Evolutionary conservation across 2,797 vertebrate genomes (phyloP), one percentile per base, ranked within the genome.

Genomic region (Etheostoma perlongum): DNA sequence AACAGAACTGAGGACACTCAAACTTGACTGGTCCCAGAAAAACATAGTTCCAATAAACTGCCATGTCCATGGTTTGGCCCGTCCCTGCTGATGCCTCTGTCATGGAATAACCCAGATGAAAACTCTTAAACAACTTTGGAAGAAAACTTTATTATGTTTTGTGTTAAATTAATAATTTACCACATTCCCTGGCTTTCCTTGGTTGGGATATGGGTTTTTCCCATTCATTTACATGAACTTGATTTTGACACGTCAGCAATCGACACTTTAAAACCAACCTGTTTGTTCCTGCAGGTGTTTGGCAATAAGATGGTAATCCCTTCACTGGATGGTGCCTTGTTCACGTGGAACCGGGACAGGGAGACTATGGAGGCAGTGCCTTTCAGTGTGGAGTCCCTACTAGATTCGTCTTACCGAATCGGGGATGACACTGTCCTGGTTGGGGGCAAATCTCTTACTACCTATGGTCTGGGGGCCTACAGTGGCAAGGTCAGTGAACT

Each of bases 301-400:
- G 98, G 97, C 76, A 98, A 97, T 90, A 99, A 98, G 91, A 96
- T 99, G 96, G 97, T 99, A 63, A 99, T 99, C 83, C 98, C 98
- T 4, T 99, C 98, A 16, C 91, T 99, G 96, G 98, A 99, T 48
- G 98, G 98, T 48, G 97, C 96, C 85, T 95, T 99, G 85, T 99
- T 99, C 89, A 98, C 99, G 92, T 99, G 97, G 98, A 99, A 99
- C 90, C 94, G 97, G 77, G 98, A 99, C 82, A 89, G 97, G 6
- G 98, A 98, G 91, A 98, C 95, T 87, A 99, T 99, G 98, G 98
- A 99, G 91, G 96, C 98, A 0, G 98, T 99, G 84, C 98, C 98
- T 72, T 99, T 99, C 94, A 99, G 97, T 0, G 97, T 99, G 60
- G 98, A 99, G 86, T 99, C 98, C 60, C 95, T 99, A 61, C 95